phyloP scores from a whole-genome alignment of 2,113 vertebrate genomes.

The Brachypodius melanocephalos region DNA sequence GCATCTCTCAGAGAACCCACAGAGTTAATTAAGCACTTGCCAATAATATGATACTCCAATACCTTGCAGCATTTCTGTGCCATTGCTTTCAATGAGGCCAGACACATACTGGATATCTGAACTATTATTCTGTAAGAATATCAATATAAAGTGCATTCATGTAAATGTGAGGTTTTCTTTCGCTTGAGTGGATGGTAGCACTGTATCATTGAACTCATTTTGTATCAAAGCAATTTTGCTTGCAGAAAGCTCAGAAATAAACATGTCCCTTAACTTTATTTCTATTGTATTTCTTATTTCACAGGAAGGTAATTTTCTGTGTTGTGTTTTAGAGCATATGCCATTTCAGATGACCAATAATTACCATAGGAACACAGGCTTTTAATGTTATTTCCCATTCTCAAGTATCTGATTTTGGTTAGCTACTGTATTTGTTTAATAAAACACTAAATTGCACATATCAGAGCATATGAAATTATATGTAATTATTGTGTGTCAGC shows the following conservation, averaged over 20 bases:
- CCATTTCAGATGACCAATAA: slow-evolving; percentile 67
- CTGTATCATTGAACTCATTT: slow-evolving; percentile 89
- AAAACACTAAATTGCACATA: slow-evolving; percentile 71
- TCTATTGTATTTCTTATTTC: slow-evolving; percentile 75
- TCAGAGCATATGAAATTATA: slow-evolving; percentile 33
- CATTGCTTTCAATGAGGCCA: slow-evolving; percentile 74
- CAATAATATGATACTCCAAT: slow-evolving; percentile 65
- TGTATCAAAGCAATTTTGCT: slow-evolving; percentile 95
- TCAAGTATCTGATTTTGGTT: slow-evolving; percentile 66
- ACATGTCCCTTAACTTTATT: slow-evolving; percentile 76
- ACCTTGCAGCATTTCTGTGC: slow-evolving; percentile 76
- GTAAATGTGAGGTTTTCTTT: slow-evolving; percentile 88
- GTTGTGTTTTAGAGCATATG: slow-evolving; percentile 59
- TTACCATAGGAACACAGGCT: slow-evolving; percentile 49
- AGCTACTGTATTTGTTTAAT: slow-evolving; percentile 72
- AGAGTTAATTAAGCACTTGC: slow-evolving; percentile 70
- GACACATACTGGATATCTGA: slow-evolving; percentile 70
- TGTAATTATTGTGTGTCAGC: slow-evolving; percentile 16
- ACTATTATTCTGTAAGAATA: slow-evolving; percentile 73
- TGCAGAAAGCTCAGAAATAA: slow-evolving; percentile 88
- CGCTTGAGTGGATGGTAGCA: slow-evolving; percentile 91
- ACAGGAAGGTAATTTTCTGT: slow-evolving; percentile 40
- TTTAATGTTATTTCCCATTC: slow-evolving; percentile 71
- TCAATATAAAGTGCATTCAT: slow-evolving; percentile 83
- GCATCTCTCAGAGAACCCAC: slow-evolving; percentile 66